Conservation (phyloP, 2,888 invertebrate species). For the Boloria euphrosyne region DNA sequence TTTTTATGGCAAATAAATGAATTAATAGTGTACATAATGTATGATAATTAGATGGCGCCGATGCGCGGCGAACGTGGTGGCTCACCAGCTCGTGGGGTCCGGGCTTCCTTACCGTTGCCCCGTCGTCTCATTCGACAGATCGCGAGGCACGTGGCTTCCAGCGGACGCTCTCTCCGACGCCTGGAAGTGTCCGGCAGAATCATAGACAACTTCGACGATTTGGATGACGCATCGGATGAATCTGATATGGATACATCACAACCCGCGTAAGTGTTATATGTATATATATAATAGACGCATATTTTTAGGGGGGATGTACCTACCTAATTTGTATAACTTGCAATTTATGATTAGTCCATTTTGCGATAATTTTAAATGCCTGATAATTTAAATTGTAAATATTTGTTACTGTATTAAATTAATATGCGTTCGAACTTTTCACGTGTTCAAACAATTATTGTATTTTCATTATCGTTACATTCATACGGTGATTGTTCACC, state of each 20-base stretch:
- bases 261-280: conserved; percentile 63
- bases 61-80: conserved; percentile 79
- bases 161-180: conserved; percentile 75
- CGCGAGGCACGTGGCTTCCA: conserved; percentile 77
- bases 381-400: no score
- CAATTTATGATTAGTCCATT: no score
- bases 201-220: conserved; percentile 79
- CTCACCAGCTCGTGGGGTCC: conserved; percentile 77
- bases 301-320: no score
- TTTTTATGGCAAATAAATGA: neutral
- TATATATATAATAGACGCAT: neutral
- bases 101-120: conserved; percentile 74
- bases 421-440: neutral
- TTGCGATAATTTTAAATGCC: no score
- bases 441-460: neutral
- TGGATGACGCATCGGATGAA: conserved; percentile 71
- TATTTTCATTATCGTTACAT: conserved; percentile 5
- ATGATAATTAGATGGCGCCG: conserved; percentile 70
- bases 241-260: conserved; percentile 71
- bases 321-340: neutral
- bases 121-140: conserved; percentile 77
- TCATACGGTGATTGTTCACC: conserved; percentile 18
- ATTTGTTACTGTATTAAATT: neutral
- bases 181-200: conserved; percentile 77
- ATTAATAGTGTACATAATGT: neutral